Evolutionary conservation across 1,140 invertebrate genomes (phyloP).

Genomic region (Akabosia matsudoensis): DNA sequence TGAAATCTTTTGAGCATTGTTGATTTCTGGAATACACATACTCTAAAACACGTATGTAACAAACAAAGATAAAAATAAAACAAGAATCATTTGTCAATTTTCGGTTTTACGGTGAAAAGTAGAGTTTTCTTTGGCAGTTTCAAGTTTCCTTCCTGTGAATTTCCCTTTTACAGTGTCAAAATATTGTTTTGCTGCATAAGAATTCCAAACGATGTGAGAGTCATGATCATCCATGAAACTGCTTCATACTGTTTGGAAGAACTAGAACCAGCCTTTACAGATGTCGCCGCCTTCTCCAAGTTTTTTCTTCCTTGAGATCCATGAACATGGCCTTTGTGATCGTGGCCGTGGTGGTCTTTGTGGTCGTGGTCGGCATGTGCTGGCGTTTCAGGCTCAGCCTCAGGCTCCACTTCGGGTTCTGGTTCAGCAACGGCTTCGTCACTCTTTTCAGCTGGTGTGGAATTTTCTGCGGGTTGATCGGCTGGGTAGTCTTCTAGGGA

Average conservation of each 20-base stretch:
- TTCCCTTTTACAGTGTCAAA: background rate
- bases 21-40: no score
- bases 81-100: no score
- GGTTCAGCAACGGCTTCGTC: background rate
- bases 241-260: background rate
- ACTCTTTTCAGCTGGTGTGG: background rate
- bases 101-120: no score
- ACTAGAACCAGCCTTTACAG: background rate
- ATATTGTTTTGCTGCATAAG: background rate
- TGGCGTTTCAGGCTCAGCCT: background rate
- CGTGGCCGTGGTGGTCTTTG: background rate
- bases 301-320: constrained; percentile 5
- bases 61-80: no score
- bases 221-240: background rate
- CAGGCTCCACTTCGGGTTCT: constrained; percentile 3
- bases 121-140: background rate
- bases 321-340: background rate
- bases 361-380: background rate
- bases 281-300: background rate
- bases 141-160: background rate
- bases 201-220: background rate
- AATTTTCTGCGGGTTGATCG: background rate
- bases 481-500: background rate
- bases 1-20: no score
- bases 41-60: no score